phyloP scores from a whole-genome alignment of 1,140 invertebrate genomes.

The Orchesella cincta region DNA sequence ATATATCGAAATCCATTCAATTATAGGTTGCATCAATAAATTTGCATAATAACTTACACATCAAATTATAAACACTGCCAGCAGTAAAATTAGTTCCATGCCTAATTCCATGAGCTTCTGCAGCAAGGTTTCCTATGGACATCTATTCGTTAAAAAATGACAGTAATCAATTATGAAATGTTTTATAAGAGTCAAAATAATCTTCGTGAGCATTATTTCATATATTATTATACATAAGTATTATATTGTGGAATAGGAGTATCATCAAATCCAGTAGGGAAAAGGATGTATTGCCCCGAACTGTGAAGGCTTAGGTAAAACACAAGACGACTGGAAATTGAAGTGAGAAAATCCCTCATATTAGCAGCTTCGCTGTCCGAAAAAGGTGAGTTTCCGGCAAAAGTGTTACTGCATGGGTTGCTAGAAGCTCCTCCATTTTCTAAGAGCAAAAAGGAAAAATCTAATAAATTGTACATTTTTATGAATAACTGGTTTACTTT shows the following conservation, averaged over 20 bases:
- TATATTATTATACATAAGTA: slow-evolving; percentile 58
- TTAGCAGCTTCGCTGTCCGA: slow-evolving; percentile 68
- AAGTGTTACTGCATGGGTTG: slow-evolving; percentile 64
- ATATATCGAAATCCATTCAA: not conserved
- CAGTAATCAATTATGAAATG: slow-evolving; percentile 15
- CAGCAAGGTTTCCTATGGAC: slow-evolving; percentile 63
- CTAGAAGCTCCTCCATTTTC: slow-evolving; percentile 63
- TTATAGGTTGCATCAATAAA: not conserved
- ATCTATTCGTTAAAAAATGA: slow-evolving; percentile 55
- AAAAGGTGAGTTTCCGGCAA: slow-evolving; percentile 65
- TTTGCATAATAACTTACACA: slow-evolving; percentile 64
- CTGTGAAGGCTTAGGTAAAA: slow-evolving; percentile 34
- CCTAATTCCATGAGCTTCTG: slow-evolving; percentile 61
- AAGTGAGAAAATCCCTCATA: slow-evolving; percentile 59
- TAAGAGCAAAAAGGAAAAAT: too few relatives aligned
- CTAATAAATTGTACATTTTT: too few relatives aligned
- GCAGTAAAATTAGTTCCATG: slow-evolving; percentile 67
- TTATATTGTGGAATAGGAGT: slow-evolving; percentile 60
- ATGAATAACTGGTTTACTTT: not conserved
- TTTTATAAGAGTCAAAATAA: not conserved
- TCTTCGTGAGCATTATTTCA: not conserved
- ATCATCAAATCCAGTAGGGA: slow-evolving; percentile 60
- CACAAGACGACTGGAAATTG: slow-evolving; percentile 42
- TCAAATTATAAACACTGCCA: slow-evolving; percentile 62
- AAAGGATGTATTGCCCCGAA: slow-evolving; percentile 56